These are phyloP conservation scores for Sericinus montela DNA, from an alignment of 2,888 invertebrate genomes.

Conservation along the genomic window DNA sequence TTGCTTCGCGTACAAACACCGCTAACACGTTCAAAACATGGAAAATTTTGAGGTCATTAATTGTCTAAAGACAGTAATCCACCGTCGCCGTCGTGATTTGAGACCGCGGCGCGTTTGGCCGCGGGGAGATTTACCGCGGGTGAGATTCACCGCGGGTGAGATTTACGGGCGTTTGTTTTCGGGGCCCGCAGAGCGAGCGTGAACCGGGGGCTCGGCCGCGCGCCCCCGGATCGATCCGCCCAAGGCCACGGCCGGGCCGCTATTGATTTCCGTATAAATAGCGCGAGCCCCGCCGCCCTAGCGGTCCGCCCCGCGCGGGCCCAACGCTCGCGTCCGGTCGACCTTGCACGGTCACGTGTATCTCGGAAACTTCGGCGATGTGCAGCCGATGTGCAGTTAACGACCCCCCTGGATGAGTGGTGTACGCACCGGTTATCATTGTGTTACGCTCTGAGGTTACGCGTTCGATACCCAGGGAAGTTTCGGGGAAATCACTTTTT, in stretches of 20 bases:
- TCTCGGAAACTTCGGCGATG: not conserved
- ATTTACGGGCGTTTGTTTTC: too few relatives aligned
- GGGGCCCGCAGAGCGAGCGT: constrained; percentile 8
- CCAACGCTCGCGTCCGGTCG: constrained; percentile 47
- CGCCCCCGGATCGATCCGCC: constrained; percentile 58
- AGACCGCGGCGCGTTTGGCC: not conserved
- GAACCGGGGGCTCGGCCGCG: constrained; percentile 61
- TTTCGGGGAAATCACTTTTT: too few relatives aligned
- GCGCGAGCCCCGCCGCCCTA: constrained; percentile 49
- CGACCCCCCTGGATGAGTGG: too few relatives aligned
- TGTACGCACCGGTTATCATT: too few relatives aligned
- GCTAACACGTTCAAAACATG: not conserved
- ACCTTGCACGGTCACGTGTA: constrained; percentile 35
- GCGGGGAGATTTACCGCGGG: not conserved
- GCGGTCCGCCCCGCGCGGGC: constrained; percentile 23
- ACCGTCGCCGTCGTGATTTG: not conserved
- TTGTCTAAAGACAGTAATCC: not conserved
- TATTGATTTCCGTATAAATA: constrained; percentile 75
- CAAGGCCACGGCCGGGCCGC: constrained; percentile 71
- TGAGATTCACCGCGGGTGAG: too few relatives aligned
- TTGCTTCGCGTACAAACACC: not conserved
- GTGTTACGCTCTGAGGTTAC: too few relatives aligned
- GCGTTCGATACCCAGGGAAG: too few relatives aligned
- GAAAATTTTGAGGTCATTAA: not conserved
- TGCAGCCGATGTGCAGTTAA: not conserved